Base-by-base conservation (phyloP, 2,113 vertebrate species). In the Sceloporus undulatus region DNA sequence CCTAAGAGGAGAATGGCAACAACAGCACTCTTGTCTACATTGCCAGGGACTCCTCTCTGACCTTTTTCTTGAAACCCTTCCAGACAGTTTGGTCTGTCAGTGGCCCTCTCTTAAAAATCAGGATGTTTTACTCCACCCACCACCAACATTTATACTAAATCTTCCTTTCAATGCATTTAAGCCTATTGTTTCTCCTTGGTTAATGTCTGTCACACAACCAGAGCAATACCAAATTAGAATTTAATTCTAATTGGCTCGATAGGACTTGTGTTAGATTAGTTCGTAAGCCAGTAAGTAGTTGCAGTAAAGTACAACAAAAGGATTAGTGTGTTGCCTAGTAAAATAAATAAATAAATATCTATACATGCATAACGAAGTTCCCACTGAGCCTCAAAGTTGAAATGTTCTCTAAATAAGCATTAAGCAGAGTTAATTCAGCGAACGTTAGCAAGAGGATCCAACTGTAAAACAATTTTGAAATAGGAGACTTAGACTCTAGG, bases 381-480 rank as follows among this genome's bases (percentile, higher is more conserved):
- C 68, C 48, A 38, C 77, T 40, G 77, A 48, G 8, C 73, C 21
- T 38, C 42, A 70, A 27, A 62, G 25, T 9, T 27, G 56, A 34
- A 85, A 62, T 42, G 25, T 77, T 88, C 73, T 70, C 62, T 56
- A 68, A 68, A 66, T 56, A 73, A 90, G 4, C n/a, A 75, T 23
- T 0, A 18, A 23, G 29, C 18, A 75, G n/a, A n/a, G 38, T 80
- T 66, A 48, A 87, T 92, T 92, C 86, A 84, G 77, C 9, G 4
- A 40, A 62, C 59, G 5, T 18, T 34, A 54, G 75, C 40, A 87
- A 25, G 27, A 65, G 83, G 21, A 81, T 92, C 86, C 56, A 84
- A 79, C 71, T 54, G 86, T 87, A 74, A 74, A 56, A 5, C 13
- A 5, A 27, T 16, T 83, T 80, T 88, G 62, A 38, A 68, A 54